A percentile compares a stretch with the other conserved stretches of the same genome.
These are phyloP conservation scores for Cyanocitta stelleri DNA, from an alignment of 2,113 vertebrate genomes.

Conservation along the genomic window DNA sequence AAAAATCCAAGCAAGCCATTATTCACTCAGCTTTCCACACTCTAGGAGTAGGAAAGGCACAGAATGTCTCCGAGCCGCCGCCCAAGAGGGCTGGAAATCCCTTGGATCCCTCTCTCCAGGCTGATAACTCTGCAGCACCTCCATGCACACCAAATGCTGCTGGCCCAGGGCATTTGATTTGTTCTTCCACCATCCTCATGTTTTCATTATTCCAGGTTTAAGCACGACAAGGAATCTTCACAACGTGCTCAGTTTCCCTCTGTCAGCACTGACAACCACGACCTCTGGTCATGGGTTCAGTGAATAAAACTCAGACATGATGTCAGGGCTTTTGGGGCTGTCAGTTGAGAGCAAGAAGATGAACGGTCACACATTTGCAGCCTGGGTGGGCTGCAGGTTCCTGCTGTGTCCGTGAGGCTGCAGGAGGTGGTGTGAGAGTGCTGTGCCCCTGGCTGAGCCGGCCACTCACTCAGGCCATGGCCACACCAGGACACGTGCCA, in stretches of 20 bases:
- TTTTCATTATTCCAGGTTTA: background rate
- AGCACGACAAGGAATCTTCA: background rate
- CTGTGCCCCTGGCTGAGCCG: background rate
- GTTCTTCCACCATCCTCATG: background rate
- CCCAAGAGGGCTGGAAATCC: background rate
- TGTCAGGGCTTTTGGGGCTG: background rate
- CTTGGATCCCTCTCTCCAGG: background rate
- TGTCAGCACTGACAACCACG: accelerated
- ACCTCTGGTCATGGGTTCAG: accelerated
- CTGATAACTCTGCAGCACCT: background rate
- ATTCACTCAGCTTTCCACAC: background rate
- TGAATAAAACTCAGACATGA: accelerated
- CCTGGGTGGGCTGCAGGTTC: background rate
- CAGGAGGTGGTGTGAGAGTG: background rate
- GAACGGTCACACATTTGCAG: background rate
- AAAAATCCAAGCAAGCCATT: background rate
- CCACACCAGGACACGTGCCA: background rate
- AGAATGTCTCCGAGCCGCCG: background rate
- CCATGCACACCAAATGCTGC: background rate
- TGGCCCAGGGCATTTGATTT: background rate
- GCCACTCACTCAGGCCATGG: accelerated
- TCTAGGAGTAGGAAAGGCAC: background rate
- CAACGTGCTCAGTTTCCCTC: background rate
- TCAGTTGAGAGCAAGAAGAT: background rate
- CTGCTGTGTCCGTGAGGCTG: background rate